Base-by-base conservation (phyloP, 2,888 invertebrate species). In the Drosophila sordidula region DNA sequence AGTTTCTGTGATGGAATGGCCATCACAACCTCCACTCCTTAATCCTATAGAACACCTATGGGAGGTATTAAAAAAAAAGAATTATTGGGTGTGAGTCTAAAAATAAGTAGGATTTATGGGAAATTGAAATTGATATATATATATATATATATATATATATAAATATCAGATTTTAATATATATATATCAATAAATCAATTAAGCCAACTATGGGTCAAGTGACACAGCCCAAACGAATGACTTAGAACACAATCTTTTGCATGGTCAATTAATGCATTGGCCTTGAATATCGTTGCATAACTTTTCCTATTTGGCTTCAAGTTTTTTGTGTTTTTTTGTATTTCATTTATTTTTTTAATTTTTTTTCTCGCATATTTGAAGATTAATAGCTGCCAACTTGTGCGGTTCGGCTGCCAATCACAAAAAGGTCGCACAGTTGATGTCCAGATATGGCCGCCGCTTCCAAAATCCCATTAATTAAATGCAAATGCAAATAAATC, bases 401-500 rank as follows among this genome's bases (percentile, higher is more conserved):
- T 74, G 59, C 45, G 71, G 54, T 65, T 83, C 68, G 73, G 78
- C 77, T 83, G 83, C 87, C 83, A 86, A 86, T 83, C 87, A 86
- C 74, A 80, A 82, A 86, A 83, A 86, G 83, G 84, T 83, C 84
- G 87, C 62, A 81, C 74, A 78, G 80, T 80, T 83, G 80, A 75
- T 86, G 76, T 63, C 82, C 83, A 82, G 79, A 74, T 75, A 58
- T 80, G 70, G 69, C 32, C 52, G 52, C 61, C 44, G 64, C 62
- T 65, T 52, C 67, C 59, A 76, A 78, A 78, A 68, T 72, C 73
- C 69, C 75, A 83, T 83, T 86, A 86, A 80, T 83, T 76, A 86
- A 77, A 86, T 76, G 84, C 86, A 75, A 86, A 82, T 86, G 83
- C 78, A 83, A 78, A 83, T 80, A 73, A 82, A 80, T 82, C 80